Base-by-base conservation (phyloP, 1,140 invertebrate genomes). In the Tetragonula clypearis region DNA sequence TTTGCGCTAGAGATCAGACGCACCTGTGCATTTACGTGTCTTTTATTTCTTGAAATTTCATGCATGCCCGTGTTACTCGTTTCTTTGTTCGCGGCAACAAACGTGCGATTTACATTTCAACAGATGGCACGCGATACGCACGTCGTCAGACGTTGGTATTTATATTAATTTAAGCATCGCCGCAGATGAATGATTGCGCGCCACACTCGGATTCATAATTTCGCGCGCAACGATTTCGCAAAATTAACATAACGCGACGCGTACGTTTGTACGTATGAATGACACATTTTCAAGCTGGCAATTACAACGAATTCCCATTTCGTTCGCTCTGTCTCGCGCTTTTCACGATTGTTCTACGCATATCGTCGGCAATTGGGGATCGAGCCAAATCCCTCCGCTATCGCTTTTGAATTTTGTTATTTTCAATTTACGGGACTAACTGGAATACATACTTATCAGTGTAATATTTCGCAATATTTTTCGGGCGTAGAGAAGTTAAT, bases 41-140 rank as follows among this genome's bases (percentile, higher is more conserved):
- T 73, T 84, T 84, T 79, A 79, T 84, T 84, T 65, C 82, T 53
- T 14, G 82, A 69, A 84, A 79, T 79, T 71, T 79, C 55, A 79
- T 55, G 66, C 55, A 69, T 55, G 76, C 23, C 5, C 68, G 15
- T 6, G 56, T 49, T 68, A 58, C 49, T 60, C 55, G 74, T 77
- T 68, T 49, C 82, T 83, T 78, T 78, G 35, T 53, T 12, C n/a
- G 3, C n/a, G 23, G 19, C 78, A 77, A 78, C 74, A 77, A 69
- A 60, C 19, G 65, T 19, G 17, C 74, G n/a, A 55, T 49, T 69
- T 30, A 21, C 65, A 60, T 78, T 78, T 66, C 53, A 77, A 66
- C 68, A 60, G 17, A 68, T 12, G 49, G 9, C n/a, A 26, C 1
- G n/a, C 26, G 41, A 23, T 49, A 49, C 26, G 9, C 23, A 17